Base-by-base conservation (phyloP, 1,140 invertebrate genomes). In the Aphelenchoides besseyi region DNA sequence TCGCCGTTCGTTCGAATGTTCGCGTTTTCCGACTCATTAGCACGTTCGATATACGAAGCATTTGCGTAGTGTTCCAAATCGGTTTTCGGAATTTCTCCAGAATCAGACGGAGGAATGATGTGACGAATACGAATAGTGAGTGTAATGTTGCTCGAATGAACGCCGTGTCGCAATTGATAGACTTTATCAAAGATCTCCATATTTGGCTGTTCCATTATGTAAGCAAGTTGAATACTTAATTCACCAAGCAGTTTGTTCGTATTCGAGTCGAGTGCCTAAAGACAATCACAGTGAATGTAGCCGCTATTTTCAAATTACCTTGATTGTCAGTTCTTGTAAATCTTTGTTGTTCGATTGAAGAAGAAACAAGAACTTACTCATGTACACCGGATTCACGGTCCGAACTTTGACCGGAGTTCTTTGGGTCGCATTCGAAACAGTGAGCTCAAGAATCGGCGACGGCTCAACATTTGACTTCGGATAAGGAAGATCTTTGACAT, bases 381-480 rank as follows among this genome's bases (percentile, higher is more conserved):
- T 68, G 48, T 67, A 79, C 3, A 79, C 29, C 26, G 78, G 78
- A 74, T 81, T 81, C 23, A 69, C 63, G 23, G 78, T 79, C 62
- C 78, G 80, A n/a, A 73, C 71, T 67, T 84, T 81, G 0, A 84
- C 79, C 1, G 79, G 74, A 18, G 82, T 83, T 61, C 75, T 55
- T 64, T 83, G 83, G 8, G 69, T 72, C 16, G 68, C 67, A 32
- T 74, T 72, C 18, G 81, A 83, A 16, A 83, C 37, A 16, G 72
- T 77, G 16, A 84, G 59, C 71, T 85, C 79, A 12, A 83, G 66
- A 33, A 82, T 80, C 16, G 82, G 82, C 9, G 81, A 83, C 28
- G 82, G 82, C 32, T 83, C 83, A 12, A 83, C 37, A 48, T 80
- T 80, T 26, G 83, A 48, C 69, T 79, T 79, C 9, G 73, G 70